These are phyloP conservation scores for Anguilla obscura DNA, from an alignment of 2,797 vertebrate species.

Conservation along the genomic window DNA sequence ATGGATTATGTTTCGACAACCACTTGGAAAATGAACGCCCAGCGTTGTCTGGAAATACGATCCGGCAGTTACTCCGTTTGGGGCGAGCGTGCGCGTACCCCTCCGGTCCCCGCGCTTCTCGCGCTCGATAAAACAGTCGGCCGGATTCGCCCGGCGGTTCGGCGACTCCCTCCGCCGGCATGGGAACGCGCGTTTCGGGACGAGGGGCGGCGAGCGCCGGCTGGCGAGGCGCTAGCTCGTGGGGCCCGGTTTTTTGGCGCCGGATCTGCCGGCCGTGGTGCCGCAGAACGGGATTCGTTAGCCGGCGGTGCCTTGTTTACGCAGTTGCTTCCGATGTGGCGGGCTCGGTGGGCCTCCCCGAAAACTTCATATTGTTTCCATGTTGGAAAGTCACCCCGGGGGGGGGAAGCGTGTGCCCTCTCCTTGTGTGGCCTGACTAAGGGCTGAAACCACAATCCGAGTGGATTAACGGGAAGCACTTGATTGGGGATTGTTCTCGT, in stretches of 20 bases:
- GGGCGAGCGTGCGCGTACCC: background rate
- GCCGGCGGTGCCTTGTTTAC: conserved; percentile 59
- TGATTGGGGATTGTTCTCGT: conserved; percentile 34
- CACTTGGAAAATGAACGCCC: conserved; percentile 9
- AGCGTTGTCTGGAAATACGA: conserved; percentile 11
- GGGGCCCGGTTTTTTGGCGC: conserved; percentile 34
- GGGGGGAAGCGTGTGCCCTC: conserved; percentile 53
- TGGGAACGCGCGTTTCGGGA: conserved; percentile 41
- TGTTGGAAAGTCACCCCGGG: conserved; percentile 43
- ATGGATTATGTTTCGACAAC: background rate
- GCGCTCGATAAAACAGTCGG: conserved; percentile 24
- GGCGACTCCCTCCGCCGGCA: conserved; percentile 1
- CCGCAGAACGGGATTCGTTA: conserved; percentile 57
- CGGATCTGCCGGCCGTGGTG: conserved; percentile 44
- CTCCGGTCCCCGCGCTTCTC: background rate
- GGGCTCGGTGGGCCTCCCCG: conserved; percentile 46
- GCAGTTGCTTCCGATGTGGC: conserved; percentile 49
- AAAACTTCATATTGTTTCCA: conserved; percentile 53
- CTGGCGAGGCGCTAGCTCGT: conserved; percentile 16
- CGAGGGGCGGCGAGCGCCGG: conserved; percentile 31
- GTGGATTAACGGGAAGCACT: conserved; percentile 41
- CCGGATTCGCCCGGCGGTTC: conserved; percentile 5
- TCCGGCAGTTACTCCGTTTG: background rate
- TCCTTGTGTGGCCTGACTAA: conserved; percentile 63
- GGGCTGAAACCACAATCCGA: conserved; percentile 51